A percentile compares a stretch with the other conserved stretches of the same genome.
phyloP scores from a whole-genome alignment of 2,888 invertebrate species.

The Lingula anatina region DNA sequence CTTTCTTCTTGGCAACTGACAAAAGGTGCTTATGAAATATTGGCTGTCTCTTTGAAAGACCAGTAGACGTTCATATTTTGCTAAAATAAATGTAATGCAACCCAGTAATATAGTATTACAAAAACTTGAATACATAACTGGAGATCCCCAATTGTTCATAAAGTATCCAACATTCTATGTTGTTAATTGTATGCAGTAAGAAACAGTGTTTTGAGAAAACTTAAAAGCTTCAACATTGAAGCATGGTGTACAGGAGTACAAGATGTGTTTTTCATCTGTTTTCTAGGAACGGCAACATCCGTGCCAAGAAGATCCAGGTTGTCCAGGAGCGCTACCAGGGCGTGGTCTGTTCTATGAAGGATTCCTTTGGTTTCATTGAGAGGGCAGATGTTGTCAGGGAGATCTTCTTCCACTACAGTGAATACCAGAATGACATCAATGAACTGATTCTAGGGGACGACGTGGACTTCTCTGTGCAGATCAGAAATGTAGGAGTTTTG shows the following conservation, averaged over 20 bases:
- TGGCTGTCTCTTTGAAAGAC: background rate
- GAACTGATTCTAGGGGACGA: constrained; percentile 88
- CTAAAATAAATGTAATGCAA: background rate
- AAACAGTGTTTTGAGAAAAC: too few relatives aligned
- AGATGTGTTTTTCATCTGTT: constrained; percentile 53
- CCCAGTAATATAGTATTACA: too few relatives aligned
- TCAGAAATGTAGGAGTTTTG: constrained; percentile 73
- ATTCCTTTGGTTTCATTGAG: constrained; percentile 90
- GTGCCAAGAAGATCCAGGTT: constrained; percentile 75
- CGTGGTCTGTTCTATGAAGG: constrained; percentile 95
- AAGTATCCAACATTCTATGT: too few relatives aligned
- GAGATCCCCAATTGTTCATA: too few relatives aligned
- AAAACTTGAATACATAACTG: too few relatives aligned
- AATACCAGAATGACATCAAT: constrained; percentile 64
- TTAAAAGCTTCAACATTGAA: too few relatives aligned
- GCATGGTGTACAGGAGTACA: too few relatives aligned
- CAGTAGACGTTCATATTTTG: background rate
- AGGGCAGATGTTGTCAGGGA: constrained; percentile 95
- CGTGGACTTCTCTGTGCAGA: constrained; percentile 94
- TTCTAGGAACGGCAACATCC: constrained; percentile 76
- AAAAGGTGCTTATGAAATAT: too few relatives aligned
- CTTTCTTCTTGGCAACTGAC: constrained; percentile 94
- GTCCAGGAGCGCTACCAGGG: constrained; percentile 73
- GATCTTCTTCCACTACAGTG: constrained; percentile 96
- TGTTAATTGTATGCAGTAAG: too few relatives aligned